These are phyloP conservation scores for Thaumetopoea pityocampa DNA, from an alignment of 1,140 invertebrate species.

Conservation along the genomic window DNA sequence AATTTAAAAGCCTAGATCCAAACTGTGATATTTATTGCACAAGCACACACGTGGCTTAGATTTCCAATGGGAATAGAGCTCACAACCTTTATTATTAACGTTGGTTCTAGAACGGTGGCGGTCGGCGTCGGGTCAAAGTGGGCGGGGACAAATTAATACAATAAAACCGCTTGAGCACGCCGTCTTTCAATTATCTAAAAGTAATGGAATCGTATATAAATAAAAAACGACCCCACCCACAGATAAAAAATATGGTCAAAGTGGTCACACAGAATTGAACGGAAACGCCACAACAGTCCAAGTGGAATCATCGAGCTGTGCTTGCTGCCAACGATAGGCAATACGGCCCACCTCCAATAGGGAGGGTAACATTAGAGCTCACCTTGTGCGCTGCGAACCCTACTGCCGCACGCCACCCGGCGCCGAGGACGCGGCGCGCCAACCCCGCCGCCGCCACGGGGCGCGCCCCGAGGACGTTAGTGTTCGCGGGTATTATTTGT, in stretches of 20 bases:
- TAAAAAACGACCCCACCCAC: conserved; percentile 44
- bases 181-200: conserved; percentile 26
- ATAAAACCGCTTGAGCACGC: conserved; percentile 39
- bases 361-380: conserved; percentile 73
- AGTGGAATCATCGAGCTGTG: conserved; percentile 64
- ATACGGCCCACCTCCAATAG: conserved; percentile 75
- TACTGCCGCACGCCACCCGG: conserved; percentile 54
- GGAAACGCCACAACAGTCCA: conserved; percentile 49
- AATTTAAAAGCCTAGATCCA: conserved; percentile 78
- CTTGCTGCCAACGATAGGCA: conserved; percentile 73
- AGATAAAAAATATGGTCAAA: conserved; percentile 35
- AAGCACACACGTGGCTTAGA: conserved; percentile 76
- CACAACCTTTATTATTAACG: conserved; percentile 72
- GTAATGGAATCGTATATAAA: conserved; percentile 31
- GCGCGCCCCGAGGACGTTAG: too few relatives aligned
- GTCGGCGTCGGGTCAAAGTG: conserved; percentile 50
- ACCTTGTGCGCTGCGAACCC: conserved; percentile 74
- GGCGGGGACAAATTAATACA: conserved; percentile 37
- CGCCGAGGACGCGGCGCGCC: conserved; percentile 40
- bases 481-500: too few relatives aligned
- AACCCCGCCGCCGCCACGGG: too few relatives aligned
- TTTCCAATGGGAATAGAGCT: conserved; percentile 75
- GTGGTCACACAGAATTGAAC: conserved; percentile 27
- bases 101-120: conserved; percentile 58
- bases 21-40: conserved; percentile 78